Base-by-base conservation (phyloP, 2,113 vertebrate species). In the Mesoclemmys tuberculata region DNA sequence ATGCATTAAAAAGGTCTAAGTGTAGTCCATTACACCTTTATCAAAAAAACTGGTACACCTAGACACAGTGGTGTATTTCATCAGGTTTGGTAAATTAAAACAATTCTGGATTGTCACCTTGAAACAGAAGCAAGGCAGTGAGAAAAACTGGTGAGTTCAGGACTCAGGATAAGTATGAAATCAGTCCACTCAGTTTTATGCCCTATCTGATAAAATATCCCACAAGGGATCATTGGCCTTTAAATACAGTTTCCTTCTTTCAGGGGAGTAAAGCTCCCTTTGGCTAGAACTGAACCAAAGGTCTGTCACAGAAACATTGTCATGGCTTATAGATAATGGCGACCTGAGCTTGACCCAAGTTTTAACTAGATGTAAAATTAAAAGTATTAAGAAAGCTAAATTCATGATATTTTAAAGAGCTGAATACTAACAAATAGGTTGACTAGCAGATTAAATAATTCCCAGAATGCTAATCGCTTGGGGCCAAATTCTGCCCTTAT, bases 351-450 rank as follows among this genome's bases (percentile, higher is more conserved):
- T 38, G 3, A 3, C 90, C 8, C 8, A 58, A 9, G 3, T 74
- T 12, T 64, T 90, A 95, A 10, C 41, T 85, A 74, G 19, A 7
- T 81, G 18, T 89, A 80, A 92, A 96, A 94, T 86, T 64, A 89
- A 80, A 94, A 81, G 10, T 22, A 51, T 11, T 4, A 82, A 82
- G 24, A 89, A 89, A 93, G 71, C 41, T 5, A 91, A 92, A 87
- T 71, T 29, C 46, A 82, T 87, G 46, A 6, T 78, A 78, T 83
- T 64, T 83, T 87, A 55, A 83, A 48, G 46, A 3, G 29, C 38
- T 54, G 52, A n/a, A 94, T 90, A 64, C 44, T 1, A 91, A 49
- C 27, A 92, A 79, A 55, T 12, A 84, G 44, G 21, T 35, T 75
- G 52, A 27, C 9, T 21, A 29, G 74, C 10, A 55, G 84, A 83